Conservation (phyloP, 2,888 invertebrate species). For the Anthrax anthrax region DNA sequence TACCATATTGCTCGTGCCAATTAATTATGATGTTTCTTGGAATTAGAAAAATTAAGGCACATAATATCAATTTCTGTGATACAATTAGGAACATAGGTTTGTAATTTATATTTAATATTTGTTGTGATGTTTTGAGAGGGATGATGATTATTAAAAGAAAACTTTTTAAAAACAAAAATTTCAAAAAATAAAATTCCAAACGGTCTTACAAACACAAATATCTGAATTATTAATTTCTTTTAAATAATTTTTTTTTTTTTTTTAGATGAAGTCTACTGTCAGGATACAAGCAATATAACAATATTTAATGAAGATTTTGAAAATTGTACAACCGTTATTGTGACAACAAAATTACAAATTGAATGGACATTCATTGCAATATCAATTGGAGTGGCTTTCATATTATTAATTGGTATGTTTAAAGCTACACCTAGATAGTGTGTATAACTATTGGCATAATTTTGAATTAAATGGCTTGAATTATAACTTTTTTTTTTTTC, state of each 20-base stretch:
- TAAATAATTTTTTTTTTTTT: background rate
- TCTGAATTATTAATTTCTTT: too few species aligned
- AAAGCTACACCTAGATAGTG: too few species aligned
- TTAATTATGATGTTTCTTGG: slow-evolving; percentile 25
- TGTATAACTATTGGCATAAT: background rate
- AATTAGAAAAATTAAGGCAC: slow-evolving; percentile 20
- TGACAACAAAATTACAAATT: slow-evolving; percentile 3
- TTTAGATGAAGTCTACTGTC: slow-evolving; percentile 5
- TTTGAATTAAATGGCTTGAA: background rate
- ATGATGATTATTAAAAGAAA: too few species aligned
- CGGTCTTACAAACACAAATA: background rate
- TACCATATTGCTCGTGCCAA: slow-evolving; percentile 26
- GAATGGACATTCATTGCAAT: slow-evolving; percentile 4
- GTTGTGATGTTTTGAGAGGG: background rate
- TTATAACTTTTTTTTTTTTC: background rate
- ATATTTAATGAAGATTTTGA: slow-evolving; percentile 1
- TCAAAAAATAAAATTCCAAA: too few species aligned
- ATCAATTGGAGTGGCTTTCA: slow-evolving; percentile 1
- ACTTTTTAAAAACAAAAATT: too few species aligned
- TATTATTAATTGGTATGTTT: slow-evolving; percentile 6
- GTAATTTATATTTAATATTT: background rate
- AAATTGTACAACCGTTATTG: slow-evolving; percentile 1
- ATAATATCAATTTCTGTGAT: slow-evolving; percentile 27
- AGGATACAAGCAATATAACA: slow-evolving; percentile 2
- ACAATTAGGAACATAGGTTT: background rate